Evolutionary conservation across 2,797 vertebrate species (phyloP).

Genomic region (Nothura maculosa): DNA sequence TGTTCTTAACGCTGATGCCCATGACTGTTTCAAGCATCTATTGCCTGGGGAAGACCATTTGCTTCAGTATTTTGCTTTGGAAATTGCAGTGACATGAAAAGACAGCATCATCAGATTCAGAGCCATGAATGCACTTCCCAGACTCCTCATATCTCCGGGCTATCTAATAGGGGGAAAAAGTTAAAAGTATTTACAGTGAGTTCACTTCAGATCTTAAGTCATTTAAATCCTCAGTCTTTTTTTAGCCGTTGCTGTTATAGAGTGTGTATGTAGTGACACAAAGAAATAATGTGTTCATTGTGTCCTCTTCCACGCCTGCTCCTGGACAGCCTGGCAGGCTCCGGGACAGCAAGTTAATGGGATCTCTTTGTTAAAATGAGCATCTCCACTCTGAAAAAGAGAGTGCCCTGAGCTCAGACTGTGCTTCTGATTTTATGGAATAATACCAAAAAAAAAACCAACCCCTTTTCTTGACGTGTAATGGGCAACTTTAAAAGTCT

Average conservation of each 20-base stretch:
- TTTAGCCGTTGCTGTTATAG: neutral
- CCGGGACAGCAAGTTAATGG: neutral
- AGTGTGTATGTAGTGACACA: neutral
- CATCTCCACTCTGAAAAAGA: neutral
- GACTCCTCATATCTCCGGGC: constrained; percentile 50
- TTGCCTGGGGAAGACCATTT: constrained; percentile 41
- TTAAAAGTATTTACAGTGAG: constrained; percentile 32
- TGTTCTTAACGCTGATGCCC: constrained; percentile 5
- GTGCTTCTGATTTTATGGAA: neutral
- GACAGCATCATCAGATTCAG: constrained; percentile 18
- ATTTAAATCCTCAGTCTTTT: constrained; percentile 26
- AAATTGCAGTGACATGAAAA: constrained; percentile 29
- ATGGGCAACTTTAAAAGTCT: neutral
- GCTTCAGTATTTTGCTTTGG: constrained; percentile 38
- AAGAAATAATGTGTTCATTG: neutral
- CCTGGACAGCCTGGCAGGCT: neutral
- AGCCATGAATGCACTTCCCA: constrained; percentile 30
- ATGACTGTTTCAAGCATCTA: constrained; percentile 17
- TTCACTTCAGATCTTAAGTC: neutral
- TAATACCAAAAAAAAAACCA: neutral
- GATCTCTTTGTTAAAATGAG: neutral
- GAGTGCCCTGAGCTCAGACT: neutral
- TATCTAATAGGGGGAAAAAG: neutral
- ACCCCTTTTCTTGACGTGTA: neutral
- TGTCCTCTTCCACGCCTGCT: neutral